Evolutionary conservation across 2,888 invertebrate genomes (phyloP).

Genomic region (Ceramica pisi): DNA sequence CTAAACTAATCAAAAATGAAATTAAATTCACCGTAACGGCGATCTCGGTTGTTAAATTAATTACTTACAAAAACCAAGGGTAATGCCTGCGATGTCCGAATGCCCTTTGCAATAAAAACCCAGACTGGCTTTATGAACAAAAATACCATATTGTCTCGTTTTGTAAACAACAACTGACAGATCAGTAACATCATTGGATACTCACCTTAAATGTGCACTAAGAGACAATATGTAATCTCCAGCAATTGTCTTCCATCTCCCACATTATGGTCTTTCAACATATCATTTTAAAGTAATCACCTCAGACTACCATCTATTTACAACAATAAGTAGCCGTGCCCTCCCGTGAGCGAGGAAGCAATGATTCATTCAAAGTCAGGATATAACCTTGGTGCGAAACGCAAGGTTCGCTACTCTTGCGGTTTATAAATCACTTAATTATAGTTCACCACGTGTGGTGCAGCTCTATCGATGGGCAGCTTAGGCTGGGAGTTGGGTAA

Average conservation of each 20-base stretch:
- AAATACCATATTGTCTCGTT: conserved; percentile 12
- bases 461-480: conserved; percentile 36
- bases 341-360: conserved; percentile 68
- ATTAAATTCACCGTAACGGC: conserved; percentile 11
- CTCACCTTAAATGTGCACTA: not conserved
- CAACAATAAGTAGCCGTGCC: conserved; percentile 50
- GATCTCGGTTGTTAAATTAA: conserved; percentile 4
- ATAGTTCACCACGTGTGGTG: conserved; percentile 67
- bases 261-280: conserved; percentile 16
- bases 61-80: conserved; percentile 27
- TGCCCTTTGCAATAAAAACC: conserved; percentile 47
- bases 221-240: conserved; percentile 33
- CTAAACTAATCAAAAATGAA: conserved; percentile 18
- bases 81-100: conserved; percentile 38
- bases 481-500: conserved; percentile 26
- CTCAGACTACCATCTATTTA: conserved; percentile 38
- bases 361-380: conserved; percentile 79
- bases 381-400: conserved; percentile 79
- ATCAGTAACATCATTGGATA: conserved; percentile 2
- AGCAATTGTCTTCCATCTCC: conserved; percentile 32
- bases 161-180: conserved; percentile 30
- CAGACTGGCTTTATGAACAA: conserved; percentile 4
- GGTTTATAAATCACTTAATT: conserved; percentile 77
- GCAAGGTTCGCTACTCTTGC: conserved; percentile 79
- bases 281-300: conserved; percentile 39